phyloP scores from a whole-genome alignment of 2,797 vertebrate species.

The Pipistrellus pipistrellus region DNA sequence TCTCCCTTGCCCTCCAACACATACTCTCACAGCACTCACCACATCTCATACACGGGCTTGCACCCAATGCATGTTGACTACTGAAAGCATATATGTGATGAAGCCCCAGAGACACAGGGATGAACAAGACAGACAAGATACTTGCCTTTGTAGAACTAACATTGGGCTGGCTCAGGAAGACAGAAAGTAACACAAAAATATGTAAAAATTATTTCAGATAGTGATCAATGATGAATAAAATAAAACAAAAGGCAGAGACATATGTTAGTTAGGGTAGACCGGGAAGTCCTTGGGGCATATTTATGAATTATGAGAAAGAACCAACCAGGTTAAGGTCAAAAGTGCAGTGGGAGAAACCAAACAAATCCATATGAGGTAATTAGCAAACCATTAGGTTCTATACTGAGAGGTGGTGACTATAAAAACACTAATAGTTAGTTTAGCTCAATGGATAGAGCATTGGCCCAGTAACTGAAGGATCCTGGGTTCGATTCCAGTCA shows the following conservation, averaged over 20 bases:
- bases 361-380: background rate
- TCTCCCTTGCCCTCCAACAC: background rate
- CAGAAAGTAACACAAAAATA: background rate
- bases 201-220: background rate
- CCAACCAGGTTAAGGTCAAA: background rate
- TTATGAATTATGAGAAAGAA: background rate
- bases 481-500: too few relatives aligned
- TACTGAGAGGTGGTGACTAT: fast-evolving
- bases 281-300: background rate
- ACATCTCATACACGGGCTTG: background rate
- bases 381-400: background rate
- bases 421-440: background rate
- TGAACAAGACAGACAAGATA: background rate
- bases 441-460: too few relatives aligned
- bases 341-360: background rate
- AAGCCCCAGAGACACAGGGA: background rate
- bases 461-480: too few relatives aligned
- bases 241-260: background rate
- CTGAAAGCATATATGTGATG: background rate
- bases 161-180: background rate
- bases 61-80: background rate
- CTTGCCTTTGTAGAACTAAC: background rate
- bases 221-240: background rate
- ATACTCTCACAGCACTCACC: background rate
- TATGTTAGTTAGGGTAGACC: background rate